These are phyloP conservation scores for Trissonchulus latispiculum DNA, from an alignment of 2,888 invertebrate genomes.

Conservation along the genomic window DNA sequence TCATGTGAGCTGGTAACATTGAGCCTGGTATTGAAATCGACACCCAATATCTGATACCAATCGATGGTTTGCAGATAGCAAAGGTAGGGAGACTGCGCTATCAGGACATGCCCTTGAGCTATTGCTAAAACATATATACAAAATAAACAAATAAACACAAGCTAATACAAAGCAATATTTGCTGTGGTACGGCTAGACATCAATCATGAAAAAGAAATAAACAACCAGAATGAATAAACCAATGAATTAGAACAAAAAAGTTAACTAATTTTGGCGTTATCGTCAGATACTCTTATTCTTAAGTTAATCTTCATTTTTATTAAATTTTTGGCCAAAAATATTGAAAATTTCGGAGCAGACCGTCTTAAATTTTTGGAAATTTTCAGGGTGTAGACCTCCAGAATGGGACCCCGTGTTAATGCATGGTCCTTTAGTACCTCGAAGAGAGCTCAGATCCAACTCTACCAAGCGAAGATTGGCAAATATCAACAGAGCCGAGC, in stretches of 20 bases:
- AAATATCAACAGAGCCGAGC: background rate
- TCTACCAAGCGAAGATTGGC: background rate
- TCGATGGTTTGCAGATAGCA: constrained; percentile 14
- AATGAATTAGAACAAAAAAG: no score
- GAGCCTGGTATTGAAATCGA: constrained; percentile 36
- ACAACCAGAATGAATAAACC: background rate
- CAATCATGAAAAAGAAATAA: no score
- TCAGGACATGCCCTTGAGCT: background rate
- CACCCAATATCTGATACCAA: constrained; percentile 31
- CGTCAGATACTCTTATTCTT: background rate
- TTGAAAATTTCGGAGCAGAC: no score
- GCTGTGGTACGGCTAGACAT: no score
- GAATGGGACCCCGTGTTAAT: background rate
- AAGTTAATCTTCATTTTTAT: no score
- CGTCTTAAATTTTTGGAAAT: no score
- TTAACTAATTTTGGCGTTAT: background rate
- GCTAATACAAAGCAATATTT: no score
- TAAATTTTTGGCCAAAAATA: no score
- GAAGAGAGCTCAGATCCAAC: background rate
- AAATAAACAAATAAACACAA: no score
- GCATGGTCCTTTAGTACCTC: background rate
- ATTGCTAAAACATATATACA: background rate
- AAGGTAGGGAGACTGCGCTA: background rate
- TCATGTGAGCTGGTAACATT: no score
- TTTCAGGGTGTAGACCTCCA: no score